Base-by-base conservation (phyloP, 2,797 vertebrate species). In the Poeciliopsis gracilis region DNA sequence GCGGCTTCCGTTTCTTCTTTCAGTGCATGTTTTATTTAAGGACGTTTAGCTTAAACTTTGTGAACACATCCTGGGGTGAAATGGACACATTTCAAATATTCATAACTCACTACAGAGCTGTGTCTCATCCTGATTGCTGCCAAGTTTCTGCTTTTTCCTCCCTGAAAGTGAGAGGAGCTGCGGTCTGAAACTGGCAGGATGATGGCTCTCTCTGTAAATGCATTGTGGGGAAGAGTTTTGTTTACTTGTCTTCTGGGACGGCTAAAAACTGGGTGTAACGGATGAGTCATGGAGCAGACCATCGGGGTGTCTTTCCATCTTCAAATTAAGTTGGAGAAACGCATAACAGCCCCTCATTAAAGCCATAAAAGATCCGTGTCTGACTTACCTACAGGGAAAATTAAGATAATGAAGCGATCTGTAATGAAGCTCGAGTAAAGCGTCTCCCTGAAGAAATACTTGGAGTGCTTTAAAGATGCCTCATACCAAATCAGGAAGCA, bases 201-300 rank as follows among this genome's bases (percentile, higher is more conserved):
- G 33, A 79, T 41, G 79, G 57, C 88, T 88, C 89, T 84, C 85
- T 84, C 87, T 88, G 69, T 85, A 72, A 84, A 4, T 82, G 84
- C 76, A 43, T 55, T 63, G 75, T 23, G 13, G 46, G 70, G 73
- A 81, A 57, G 84, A 76, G 57, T 82, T 84, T 89, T 84, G 76
- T 85, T 77, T 76, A 79, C 78, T 88, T 86, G 82, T 92, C 91
- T 89, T 90, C 77, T n/a, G 88, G 84, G 90, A 77, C 82, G 41
- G 73, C 83, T 91, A 84, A 87, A 84, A 57, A 77, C 75, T 71
- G 82, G 73, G 86, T 4, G 84, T 87, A 88, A 84, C 88, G 75
- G n/a, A 88, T 91, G 90, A 93, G 33, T 91, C 85, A 90, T 49
- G 57, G 66, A 76, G 45, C 11, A 43, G 45, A 8, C 16, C 67